Conservation (phyloP, 2,113 vertebrate species). For the Balaenoptera acutorostrata region DNA sequence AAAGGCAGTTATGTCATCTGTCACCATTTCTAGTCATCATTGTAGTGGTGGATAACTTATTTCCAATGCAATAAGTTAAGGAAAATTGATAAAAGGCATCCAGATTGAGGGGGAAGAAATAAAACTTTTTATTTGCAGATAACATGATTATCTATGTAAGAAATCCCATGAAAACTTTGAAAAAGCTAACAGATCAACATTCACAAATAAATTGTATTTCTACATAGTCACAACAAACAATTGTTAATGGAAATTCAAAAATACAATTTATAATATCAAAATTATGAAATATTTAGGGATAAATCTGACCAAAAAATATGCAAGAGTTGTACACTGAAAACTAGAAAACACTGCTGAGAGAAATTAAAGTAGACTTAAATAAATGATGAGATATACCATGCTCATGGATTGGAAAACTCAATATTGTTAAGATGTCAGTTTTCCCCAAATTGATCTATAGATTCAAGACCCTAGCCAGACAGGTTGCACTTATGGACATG, state of each 20-base stretch:
- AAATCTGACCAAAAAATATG: neutral
- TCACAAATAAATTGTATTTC: neutral
- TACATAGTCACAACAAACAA: neutral
- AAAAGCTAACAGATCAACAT: neutral
- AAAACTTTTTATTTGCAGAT: neutral
- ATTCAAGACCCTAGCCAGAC: neutral
- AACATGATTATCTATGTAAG: neutral
- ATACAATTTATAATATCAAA: neutral
- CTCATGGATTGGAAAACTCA: neutral
- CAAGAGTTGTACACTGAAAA: neutral
- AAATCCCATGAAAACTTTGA: neutral
- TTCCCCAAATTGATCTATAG: neutral
- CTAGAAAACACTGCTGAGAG: neutral
- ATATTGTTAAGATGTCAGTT: neutral
- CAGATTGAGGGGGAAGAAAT: neutral
- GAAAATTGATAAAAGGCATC: neutral
- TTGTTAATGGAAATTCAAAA: neutral
- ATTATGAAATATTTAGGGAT: neutral
- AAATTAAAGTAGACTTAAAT: neutral
- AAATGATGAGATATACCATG: neutral
- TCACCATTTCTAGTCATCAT: neutral
- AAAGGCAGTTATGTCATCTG: neutral
- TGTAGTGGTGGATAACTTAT: neutral
- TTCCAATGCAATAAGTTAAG: neutral
- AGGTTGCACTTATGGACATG: neutral